Conservation (phyloP, 2,797 vertebrate species). For the Melanogrammus aeglefinus region DNA sequence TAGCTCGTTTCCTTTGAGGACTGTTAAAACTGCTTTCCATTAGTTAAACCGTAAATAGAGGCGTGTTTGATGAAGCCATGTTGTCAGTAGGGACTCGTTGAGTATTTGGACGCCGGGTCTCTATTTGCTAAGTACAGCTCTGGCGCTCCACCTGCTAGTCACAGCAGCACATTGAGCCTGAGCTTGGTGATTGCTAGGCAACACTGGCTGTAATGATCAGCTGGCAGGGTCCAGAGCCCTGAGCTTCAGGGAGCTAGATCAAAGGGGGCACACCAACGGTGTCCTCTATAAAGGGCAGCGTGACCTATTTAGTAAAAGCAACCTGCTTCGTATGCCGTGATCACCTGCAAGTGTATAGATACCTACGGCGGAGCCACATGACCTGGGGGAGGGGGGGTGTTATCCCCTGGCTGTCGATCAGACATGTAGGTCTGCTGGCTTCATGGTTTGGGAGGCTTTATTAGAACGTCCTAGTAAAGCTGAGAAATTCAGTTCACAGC, state of each 20-base stretch:
- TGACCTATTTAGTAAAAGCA: conserved; percentile 51
- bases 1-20: background rate
- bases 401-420: background rate
- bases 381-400: background rate
- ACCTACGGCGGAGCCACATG: background rate
- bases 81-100: background rate
- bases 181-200: conserved; percentile 29
- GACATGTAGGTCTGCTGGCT: background rate
- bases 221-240: conserved; percentile 48
- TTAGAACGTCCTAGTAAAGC: conserved; percentile 17
- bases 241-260: conserved; percentile 53
- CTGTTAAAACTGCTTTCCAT: background rate
- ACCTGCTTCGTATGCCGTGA: background rate
- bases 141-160: background rate
- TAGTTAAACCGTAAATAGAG: background rate
- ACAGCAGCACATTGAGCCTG: background rate
- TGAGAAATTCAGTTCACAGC: conserved; percentile 34
- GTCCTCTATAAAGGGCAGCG: conserved; percentile 28
- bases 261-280: conserved; percentile 48
- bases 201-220: conserved; percentile 47
- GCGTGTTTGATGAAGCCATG: background rate
- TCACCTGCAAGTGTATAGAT: background rate
- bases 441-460: background rate
- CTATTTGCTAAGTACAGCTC: background rate
- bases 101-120: background rate